Evolutionary conservation across 2,888 invertebrate species (phyloP).

Genomic region (Callyntrura guangdongensis): DNA sequence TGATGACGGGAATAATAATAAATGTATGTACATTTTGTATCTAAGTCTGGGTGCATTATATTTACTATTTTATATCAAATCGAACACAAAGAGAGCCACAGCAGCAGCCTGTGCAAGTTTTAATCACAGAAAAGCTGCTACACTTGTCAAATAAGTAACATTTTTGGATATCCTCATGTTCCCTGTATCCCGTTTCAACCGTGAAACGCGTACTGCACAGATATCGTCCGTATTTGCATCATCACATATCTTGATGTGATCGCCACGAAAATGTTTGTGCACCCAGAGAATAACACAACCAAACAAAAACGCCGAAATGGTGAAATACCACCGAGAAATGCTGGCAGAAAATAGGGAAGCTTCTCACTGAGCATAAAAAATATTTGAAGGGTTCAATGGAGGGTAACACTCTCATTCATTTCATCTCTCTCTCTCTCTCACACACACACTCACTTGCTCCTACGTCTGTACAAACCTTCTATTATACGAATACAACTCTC

Average conservation of each 20-base stretch:
- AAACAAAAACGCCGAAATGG: neutral
- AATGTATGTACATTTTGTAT: no score
- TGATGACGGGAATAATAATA: neutral
- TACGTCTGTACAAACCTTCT: no score
- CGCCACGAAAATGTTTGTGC: neutral
- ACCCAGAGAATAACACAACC: neutral
- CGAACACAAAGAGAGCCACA: no score
- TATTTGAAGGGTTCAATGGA: constrained; percentile 77
- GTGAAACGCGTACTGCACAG: no score
- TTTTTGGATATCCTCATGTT: neutral
- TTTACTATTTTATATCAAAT: no score
- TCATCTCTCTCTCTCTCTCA: constrained; percentile 44
- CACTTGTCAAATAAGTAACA: neutral
- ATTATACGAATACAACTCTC: no score
- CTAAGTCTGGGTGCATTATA: no score
- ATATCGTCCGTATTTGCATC: neutral
- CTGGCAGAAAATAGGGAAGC: constrained; percentile 44
- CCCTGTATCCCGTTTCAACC: neutral
- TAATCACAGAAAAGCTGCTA: constrained; percentile 32
- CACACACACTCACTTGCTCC: no score
- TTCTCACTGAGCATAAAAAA: constrained; percentile 52
- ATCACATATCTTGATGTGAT: neutral
- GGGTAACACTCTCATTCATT: constrained; percentile 74
- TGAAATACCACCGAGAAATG: no score
- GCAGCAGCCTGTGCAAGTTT: constrained; percentile 5